phyloP scores from a whole-genome alignment of 1,140 invertebrate species.

The Eufriesea mexicana region DNA sequence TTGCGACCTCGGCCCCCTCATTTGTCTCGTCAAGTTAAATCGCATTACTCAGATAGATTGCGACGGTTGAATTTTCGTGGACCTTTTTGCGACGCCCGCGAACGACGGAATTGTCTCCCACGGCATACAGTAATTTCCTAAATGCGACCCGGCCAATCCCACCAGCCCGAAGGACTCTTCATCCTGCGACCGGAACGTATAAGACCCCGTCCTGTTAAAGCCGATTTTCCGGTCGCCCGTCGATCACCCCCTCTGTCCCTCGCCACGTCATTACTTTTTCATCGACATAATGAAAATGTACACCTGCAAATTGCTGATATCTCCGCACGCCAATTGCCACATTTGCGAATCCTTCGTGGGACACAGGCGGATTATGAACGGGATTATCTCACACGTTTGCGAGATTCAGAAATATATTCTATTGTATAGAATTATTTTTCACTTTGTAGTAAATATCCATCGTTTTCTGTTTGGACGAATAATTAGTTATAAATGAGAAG shows the following conservation, averaged over 20 bases:
- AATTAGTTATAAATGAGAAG: too few relatives aligned
- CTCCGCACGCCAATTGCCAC: neutral
- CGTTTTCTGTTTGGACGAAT: too few relatives aligned
- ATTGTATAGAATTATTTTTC: too few relatives aligned
- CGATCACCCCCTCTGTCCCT: neutral
- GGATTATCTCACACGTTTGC: neutral
- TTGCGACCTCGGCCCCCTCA: neutral
- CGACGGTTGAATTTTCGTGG: constrained; percentile 8
- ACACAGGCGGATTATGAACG: neutral
- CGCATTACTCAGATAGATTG: constrained; percentile 11
- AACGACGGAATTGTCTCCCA: constrained; percentile 3
- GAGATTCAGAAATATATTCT: neutral
- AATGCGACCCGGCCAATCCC: neutral
- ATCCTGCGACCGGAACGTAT: neutral
- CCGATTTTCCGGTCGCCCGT: neutral
- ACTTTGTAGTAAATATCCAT: too few relatives aligned
- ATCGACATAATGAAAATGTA: constrained; percentile 6
- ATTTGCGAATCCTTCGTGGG: neutral
- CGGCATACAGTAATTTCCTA: constrained; percentile 5
- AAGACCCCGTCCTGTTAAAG: neutral
- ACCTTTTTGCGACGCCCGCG: constrained; percentile 4
- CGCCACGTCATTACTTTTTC: neutral
- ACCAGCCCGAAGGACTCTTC: neutral
- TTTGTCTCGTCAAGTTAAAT: neutral
- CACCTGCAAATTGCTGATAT: constrained; percentile 9